Percentiles rank a stretch among this genome's conserved stretches.
phyloP scores from a whole-genome alignment of 2,113 vertebrate genomes.

The Leptobrachium leishanense region DNA sequence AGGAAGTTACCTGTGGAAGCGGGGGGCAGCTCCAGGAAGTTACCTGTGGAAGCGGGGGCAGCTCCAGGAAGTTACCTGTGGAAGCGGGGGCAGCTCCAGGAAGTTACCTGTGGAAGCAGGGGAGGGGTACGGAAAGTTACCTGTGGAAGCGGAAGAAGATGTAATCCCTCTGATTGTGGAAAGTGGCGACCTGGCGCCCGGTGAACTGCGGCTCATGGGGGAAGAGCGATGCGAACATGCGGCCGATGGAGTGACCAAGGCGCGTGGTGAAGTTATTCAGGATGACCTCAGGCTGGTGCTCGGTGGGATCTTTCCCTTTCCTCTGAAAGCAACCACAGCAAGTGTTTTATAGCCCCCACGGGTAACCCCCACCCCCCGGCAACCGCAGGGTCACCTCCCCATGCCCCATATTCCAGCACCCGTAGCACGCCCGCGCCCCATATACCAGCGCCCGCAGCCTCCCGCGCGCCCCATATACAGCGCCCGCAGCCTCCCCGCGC shows the following conservation, averaged over 20 bases:
- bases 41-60: too few relatives aligned
- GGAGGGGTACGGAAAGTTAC: conserved; percentile 57
- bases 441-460: too few relatives aligned
- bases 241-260: conserved; percentile 87
- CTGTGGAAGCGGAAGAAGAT: conserved; percentile 97
- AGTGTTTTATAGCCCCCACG: too few relatives aligned
- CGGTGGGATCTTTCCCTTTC: conserved; percentile 86
- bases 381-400: too few relatives aligned
- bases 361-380: too few relatives aligned
- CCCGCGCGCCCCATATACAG: too few relatives aligned
- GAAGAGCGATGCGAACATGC: conserved; percentile 90
- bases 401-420: neutral
- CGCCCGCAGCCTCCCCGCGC: too few relatives aligned
- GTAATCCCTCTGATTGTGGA: conserved; percentile 97
- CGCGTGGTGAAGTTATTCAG: conserved; percentile 94
- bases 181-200: conserved; percentile 94
- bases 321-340: conserved; percentile 67
- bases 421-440: too few relatives aligned
- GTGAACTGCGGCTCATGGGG: conserved; percentile 91
- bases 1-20: too few relatives aligned
- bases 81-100: too few relatives aligned
- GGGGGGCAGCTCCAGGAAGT: neutral
- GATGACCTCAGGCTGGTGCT: conserved; percentile 89
- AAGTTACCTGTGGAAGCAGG: neutral
- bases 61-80: neutral